Evolutionary conservation across 2,797 vertebrate genomes (phyloP).

Genomic region (Momotus momota): DNA sequence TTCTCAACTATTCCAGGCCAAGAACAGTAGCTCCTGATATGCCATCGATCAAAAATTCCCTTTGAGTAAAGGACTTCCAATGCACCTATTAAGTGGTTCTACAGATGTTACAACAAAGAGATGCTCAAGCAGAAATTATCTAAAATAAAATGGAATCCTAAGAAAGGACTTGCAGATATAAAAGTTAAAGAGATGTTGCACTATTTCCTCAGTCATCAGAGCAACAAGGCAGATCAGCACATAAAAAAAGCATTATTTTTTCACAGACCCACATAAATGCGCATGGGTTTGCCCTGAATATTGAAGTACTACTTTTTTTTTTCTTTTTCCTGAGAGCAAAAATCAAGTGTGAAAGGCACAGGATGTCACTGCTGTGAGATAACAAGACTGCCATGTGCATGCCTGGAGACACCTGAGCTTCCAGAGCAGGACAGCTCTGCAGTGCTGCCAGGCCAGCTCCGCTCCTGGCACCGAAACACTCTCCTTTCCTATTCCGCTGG

Average conservation of each 20-base stretch:
- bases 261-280: not conserved
- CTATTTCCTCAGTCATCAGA: not conserved
- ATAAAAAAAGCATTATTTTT: not conserved
- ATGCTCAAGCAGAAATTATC: not conserved
- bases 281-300: not conserved
- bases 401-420: conserved; percentile 46
- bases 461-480: accelerated
- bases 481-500: not conserved
- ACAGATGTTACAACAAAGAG: not conserved
- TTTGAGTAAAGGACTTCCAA: not conserved
- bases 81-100: not conserved
- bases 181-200: not conserved
- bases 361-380: not conserved
- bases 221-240: accelerated
- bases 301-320: not conserved
- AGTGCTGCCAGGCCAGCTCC: accelerated
- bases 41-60: conserved; percentile 13
- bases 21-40: not conserved
- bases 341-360: not conserved
- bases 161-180: not conserved
- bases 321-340: not conserved
- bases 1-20: conserved; percentile 18
- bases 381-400: not conserved
- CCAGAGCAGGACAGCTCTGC: conserved; percentile 22
- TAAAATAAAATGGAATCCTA: not conserved